Conservation (phyloP, 2,888 invertebrate species). For the Leptinotarsa haldemani region DNA sequence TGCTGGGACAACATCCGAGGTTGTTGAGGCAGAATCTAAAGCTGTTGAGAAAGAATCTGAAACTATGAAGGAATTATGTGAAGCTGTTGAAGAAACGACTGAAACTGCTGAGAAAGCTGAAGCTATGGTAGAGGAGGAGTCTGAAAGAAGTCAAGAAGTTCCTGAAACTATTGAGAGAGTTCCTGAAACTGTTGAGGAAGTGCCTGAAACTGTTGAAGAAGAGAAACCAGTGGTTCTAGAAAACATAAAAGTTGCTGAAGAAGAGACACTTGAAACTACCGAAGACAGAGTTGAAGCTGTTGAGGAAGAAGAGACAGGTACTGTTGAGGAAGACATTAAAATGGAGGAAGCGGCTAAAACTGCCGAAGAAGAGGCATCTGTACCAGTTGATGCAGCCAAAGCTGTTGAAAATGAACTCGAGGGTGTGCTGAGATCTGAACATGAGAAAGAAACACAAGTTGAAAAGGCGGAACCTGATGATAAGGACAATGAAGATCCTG, state of each 20-base stretch:
- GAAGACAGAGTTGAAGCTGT: conserved; percentile 17
- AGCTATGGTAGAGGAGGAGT: conserved; percentile 8
- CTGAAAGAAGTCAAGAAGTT: background rate
- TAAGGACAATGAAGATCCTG: background rate
- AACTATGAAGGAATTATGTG: conserved; percentile 15
- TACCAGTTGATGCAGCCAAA: conserved; percentile 2
- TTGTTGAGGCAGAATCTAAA: background rate
- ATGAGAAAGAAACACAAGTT: background rate
- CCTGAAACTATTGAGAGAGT: background rate
- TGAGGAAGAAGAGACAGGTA: conserved; percentile 1
- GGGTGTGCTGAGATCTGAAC: conserved; percentile 1
- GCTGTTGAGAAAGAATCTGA: conserved; percentile 7
- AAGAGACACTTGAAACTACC: conserved; percentile 21
- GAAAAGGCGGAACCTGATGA: too few relatives aligned
- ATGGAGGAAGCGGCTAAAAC: conserved; percentile 24
- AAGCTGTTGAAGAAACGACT: conserved; percentile 19
- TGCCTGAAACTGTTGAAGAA: conserved; percentile 25
- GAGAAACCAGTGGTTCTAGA: conserved; percentile 19
- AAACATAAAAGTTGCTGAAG: conserved; percentile 22
- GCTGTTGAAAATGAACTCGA: conserved; percentile 27
- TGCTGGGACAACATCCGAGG: background rate
- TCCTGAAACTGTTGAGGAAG: background rate
- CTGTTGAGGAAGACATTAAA: background rate
- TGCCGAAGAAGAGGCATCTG: conserved; percentile 20
- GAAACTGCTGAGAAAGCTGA: conserved; percentile 22